These are phyloP conservation scores for Macaria notata DNA, from an alignment of 2,888 invertebrate genomes.

Conservation along the genomic window DNA sequence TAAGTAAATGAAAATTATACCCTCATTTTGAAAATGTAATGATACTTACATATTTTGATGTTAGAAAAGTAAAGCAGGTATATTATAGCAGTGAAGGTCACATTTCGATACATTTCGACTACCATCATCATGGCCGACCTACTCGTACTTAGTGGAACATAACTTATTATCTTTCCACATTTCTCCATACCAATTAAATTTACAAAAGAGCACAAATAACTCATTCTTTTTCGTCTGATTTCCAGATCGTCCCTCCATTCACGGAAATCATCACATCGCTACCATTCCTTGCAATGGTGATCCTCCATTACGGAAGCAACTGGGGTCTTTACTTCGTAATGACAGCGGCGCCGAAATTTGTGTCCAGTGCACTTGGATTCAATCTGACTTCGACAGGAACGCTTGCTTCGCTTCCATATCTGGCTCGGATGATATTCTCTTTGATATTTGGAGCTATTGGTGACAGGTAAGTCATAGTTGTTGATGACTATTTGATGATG, in stretches of 20 bases:
- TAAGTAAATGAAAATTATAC: too few relatives aligned
- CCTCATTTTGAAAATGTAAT: too few relatives aligned
- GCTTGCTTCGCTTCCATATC: conserved; percentile 86
- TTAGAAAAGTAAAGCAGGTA: too few relatives aligned
- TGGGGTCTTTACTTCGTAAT: conserved; percentile 90
- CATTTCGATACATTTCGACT: too few relatives aligned
- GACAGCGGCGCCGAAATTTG: conserved; percentile 89
- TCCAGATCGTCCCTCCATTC: conserved; percentile 85
- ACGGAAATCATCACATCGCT: conserved; percentile 84
- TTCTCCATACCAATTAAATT: too few relatives aligned
- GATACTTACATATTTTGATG: too few relatives aligned
- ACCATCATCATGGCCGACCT: too few relatives aligned
- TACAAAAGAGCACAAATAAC: too few relatives aligned
- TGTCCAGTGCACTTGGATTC: conserved; percentile 88
- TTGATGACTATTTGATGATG: too few relatives aligned
- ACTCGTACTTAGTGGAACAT: too few relatives aligned
- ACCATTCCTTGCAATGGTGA: conserved; percentile 85
- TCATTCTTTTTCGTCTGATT: conserved; percentile 10
- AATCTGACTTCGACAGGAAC: conserved; percentile 87
- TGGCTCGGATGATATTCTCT: conserved; percentile 86
- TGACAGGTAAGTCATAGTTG: conserved; percentile 68
- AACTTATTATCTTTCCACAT: too few relatives aligned
- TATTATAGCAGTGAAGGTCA: too few relatives aligned
- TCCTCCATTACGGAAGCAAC: conserved; percentile 88
- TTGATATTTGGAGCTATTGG: conserved; percentile 87